phyloP scores from a whole-genome alignment of 2,888 invertebrate genomes.

The Tetrapedia diversipes region DNA sequence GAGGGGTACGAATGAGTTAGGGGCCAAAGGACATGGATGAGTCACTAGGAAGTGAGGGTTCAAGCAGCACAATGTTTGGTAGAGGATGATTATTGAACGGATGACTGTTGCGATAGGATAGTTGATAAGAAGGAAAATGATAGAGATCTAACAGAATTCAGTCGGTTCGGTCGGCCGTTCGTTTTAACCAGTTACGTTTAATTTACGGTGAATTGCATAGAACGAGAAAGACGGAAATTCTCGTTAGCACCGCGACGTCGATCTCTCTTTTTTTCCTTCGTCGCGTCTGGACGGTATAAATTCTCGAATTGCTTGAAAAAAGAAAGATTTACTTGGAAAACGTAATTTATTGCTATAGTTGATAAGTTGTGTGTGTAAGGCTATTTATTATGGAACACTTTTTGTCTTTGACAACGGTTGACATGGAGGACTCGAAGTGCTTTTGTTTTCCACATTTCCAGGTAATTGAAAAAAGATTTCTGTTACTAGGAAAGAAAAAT shows the following conservation, averaged over 20 bases:
- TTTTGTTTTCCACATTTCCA: not conserved
- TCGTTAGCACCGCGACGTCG: not conserved
- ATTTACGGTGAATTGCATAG: conserved; percentile 2
- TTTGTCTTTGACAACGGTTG: not conserved
- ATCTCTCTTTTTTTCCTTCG: not conserved
- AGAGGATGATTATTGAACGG: too few species aligned
- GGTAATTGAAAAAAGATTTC: not conserved
- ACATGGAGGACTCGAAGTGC: not conserved
- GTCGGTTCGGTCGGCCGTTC: not conserved
- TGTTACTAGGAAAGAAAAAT: too few species aligned
- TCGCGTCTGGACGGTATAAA: not conserved
- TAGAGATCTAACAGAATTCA: too few species aligned
- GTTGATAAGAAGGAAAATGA: too few species aligned
- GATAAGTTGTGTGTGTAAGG: not conserved
- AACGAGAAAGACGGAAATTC: not conserved
- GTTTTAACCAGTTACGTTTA: conserved; percentile 15
- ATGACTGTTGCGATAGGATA: too few species aligned
- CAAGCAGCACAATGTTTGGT: too few species aligned
- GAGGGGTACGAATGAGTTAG: too few species aligned
- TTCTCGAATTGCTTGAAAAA: not conserved
- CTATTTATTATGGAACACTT: not conserved
- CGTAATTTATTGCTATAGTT: not conserved
- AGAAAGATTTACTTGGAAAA: not conserved
- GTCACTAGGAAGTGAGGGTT: too few species aligned
- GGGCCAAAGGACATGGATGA: too few species aligned